Base-by-base conservation (phyloP, 1,140 invertebrate species). In the Colletes gigas region DNA sequence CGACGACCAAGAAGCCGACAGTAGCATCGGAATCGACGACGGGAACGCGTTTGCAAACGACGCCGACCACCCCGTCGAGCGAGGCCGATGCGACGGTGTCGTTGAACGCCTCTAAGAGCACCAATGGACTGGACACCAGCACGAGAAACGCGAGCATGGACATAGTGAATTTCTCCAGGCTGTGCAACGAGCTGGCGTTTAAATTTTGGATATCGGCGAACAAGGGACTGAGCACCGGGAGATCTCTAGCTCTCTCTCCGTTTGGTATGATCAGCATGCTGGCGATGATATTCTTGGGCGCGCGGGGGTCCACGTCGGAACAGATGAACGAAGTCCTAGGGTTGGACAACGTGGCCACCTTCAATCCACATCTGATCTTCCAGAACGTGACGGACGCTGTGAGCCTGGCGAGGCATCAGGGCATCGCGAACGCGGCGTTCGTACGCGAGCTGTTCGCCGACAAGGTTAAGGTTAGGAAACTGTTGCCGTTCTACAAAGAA, bases 261-360 rank as follows among this genome's bases (percentile, higher is more conserved):
- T 98, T 98, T 84, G 97, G 97, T 0, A 95, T 97, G 75, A 97
- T 96, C 2, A 97, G 97, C 4, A 95, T 97, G 88, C 89, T 98
- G 4, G 97, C 97, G 4, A 98, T 98, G 97, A 95, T 98, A 52
- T 98, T 98, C 90, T 94, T 98, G 57, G 97, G 97, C 4, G 97
- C 97, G 5, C 94, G 96, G 81, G 97, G 97, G 54, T 94, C 96
- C n/a, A 98, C 97, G 0, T 97, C 97, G 1, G 96, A 96, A 1
- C 97, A 98, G 94, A 97, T 98, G 96, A 98, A 98, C 88, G 96
- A 97, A 82, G 94, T 98, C 15, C 93, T 98, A 0, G 96, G 96
- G 84, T 92, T 98, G 9, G 97, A 98, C 88, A 97, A 98, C 81
- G 97, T 97, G 94, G 95, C 97, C 0, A 97, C 96, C 1, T 98